Evolutionary conservation across 2,797 vertebrate genomes (phyloP).

Genomic region (Kryptopterus vitreolus): DNA sequence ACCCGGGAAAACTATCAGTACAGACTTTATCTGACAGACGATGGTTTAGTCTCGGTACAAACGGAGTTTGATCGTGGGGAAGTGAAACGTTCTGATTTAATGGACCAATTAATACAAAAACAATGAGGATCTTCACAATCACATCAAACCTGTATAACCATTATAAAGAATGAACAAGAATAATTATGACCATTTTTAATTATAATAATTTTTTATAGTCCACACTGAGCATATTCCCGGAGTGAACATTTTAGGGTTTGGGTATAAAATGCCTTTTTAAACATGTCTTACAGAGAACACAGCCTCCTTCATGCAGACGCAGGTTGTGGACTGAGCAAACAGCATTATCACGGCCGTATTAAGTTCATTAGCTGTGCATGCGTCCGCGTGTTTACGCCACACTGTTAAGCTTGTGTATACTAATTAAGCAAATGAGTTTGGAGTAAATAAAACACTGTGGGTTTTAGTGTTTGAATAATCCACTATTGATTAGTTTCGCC

Average conservation of each 20-base stretch:
- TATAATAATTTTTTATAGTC: conserved; percentile 41
- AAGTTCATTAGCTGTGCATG: conserved; percentile 14
- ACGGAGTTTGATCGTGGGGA: too few species aligned
- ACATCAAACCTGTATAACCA: not conserved
- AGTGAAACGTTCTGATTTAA: too few species aligned
- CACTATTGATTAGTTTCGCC: conserved; percentile 13
- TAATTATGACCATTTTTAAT: too few species aligned
- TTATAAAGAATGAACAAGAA: too few species aligned
- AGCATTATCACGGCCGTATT: conserved; percentile 15
- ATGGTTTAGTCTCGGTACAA: too few species aligned
- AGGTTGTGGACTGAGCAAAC: conserved; percentile 24
- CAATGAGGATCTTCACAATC: too few species aligned
- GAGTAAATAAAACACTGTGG: conserved; percentile 8
- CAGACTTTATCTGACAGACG: too few species aligned
- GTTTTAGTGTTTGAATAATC: conserved; percentile 25
- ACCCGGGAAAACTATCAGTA: too few species aligned
- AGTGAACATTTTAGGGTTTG: conserved; percentile 25
- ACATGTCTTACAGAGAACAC: conserved; percentile 20
- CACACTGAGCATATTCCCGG: conserved; percentile 43
- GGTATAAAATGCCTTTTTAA: conserved; percentile 22
- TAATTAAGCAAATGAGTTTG: conserved; percentile 35
- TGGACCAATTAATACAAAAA: too few species aligned
- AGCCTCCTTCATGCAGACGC: conserved; percentile 18
- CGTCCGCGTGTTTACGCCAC: conserved; percentile 15
- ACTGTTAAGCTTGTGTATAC: conserved; percentile 27